phyloP scores from a whole-genome alignment of 2,113 vertebrate genomes.

The Erythrocercus mccallii region DNA sequence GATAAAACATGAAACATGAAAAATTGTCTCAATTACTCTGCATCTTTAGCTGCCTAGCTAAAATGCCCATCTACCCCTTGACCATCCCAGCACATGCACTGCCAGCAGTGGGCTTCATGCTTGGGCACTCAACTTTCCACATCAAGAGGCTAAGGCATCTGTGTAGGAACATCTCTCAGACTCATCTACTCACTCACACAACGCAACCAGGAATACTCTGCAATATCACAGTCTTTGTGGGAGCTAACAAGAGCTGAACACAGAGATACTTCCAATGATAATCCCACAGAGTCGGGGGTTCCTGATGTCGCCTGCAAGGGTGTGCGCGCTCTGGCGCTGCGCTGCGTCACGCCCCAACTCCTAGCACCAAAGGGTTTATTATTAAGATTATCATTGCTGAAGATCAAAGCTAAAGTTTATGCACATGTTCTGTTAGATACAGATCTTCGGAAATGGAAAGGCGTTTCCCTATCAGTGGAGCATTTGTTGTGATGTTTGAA shows the following conservation, averaged over 20 bases:
- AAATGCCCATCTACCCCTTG: conserved; percentile 69
- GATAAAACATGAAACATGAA: conserved; percentile 38
- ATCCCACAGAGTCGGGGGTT: background rate
- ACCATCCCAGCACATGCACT: conserved; percentile 64
- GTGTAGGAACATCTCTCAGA: conserved; percentile 32
- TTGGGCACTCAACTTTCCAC: background rate
- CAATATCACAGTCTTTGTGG: conserved; percentile 47
- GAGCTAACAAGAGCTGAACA: conserved; percentile 42
- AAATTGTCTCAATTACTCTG: conserved; percentile 56
- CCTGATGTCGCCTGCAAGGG: background rate
- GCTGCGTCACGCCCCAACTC: conserved; percentile 49
- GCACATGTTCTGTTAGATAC: conserved; percentile 53
- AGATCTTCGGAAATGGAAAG: conserved; percentile 45
- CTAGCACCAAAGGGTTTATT: conserved; percentile 78
- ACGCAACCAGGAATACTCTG: background rate
- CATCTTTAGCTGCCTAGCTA: conserved; percentile 75
- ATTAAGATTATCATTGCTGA: conserved; percentile 72
- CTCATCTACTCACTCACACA: conserved; percentile 46
- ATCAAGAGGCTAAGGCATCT: conserved; percentile 69
- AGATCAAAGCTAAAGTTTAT: conserved; percentile 68
- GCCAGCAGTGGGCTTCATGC: conserved; percentile 72
- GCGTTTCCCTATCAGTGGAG: background rate
- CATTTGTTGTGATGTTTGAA: conserved; percentile 30
- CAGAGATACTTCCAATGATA: conserved; percentile 40
- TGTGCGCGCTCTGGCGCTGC: background rate